Base-by-base conservation (phyloP, 2,113 vertebrate genomes). In the Gavia stellata region DNA sequence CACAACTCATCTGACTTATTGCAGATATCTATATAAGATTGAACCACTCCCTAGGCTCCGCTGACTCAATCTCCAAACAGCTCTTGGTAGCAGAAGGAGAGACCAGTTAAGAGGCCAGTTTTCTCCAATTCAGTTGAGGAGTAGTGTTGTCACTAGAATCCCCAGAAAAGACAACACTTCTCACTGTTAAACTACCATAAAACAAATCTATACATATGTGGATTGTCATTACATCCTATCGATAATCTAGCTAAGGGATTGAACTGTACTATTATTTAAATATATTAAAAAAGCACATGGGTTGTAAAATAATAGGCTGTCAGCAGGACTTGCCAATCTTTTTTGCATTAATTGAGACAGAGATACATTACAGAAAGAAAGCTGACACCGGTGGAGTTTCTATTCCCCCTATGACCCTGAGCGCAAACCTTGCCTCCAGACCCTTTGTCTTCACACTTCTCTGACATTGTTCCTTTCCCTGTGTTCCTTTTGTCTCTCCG, bases 401-500 rank as follows among this genome's bases (percentile, higher is more conserved):
- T 53, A 88, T 92, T 97, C 87, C 95, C 96, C 66, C 18, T 92
- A 47, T 80, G 91, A 95, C 92, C 88, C 83, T 16, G 86, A 91
- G 83, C 82, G 73, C 21, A 23, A 94, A 96, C 96, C 81, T 95
- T 95, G 84, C 89, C 86, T 96, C 86, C 70, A 89, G 91, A 92
- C 78, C 86, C 70, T 96, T 96, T 95, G 80, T 96, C 94, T 97
- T 97, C 96, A 95, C 94, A 96, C 95, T 95, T 97, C 83, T 92
- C 87, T 87, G 94, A 95, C 84, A 94, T 88, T 89, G 81, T 72
- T 93, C 62, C 84, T 90, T 96, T 96, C 91, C 83, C 42, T 66
- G 11, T 58, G 84, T 73, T 96, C 78, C 62, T 96, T 96, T 91
- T 94, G 89, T 92, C 62, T 94, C 58, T 89, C 70, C 1, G 5